These are phyloP conservation scores for Leptura quadrifasciata DNA, from an alignment of 2,888 invertebrate genomes.

Conservation along the genomic window DNA sequence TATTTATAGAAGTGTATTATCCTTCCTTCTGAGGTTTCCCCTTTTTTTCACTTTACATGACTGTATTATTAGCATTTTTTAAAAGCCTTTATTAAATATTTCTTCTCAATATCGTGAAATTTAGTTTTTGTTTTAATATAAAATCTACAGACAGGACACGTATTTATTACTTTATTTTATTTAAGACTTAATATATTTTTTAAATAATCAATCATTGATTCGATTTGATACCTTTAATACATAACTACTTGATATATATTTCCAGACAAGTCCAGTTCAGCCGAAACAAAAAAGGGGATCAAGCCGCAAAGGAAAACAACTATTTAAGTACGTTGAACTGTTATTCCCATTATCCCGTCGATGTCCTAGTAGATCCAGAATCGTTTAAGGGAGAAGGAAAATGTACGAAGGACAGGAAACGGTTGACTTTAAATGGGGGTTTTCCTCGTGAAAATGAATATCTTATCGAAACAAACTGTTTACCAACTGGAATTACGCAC, in stretches of 20 bases:
- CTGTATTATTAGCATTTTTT: too few species aligned
- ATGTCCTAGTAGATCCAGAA: constrained; percentile 26
- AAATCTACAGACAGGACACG: too few species aligned
- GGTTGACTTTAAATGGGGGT: constrained; percentile 49
- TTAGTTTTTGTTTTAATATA: too few species aligned
- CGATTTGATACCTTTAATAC: too few species aligned
- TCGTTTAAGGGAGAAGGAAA: constrained; percentile 46
- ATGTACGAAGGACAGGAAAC: constrained; percentile 50
- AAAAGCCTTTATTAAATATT: too few species aligned
- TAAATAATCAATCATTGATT: too few species aligned
- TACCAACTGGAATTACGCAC: constrained; percentile 28
- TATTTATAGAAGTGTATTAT: too few species aligned
- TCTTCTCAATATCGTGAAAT: too few species aligned
- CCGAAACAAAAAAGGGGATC: constrained; percentile 39
- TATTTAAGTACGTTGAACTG: constrained; percentile 47
- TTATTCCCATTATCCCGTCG: constrained; percentile 32
- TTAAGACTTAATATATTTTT: not conserved
- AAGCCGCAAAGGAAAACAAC: constrained; percentile 41
- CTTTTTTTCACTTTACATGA: too few species aligned
- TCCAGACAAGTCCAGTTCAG: constrained; percentile 38
- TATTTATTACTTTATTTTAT: not conserved
- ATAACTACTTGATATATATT: not conserved
- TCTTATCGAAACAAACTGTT: constrained; percentile 51
- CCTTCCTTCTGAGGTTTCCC: too few species aligned
- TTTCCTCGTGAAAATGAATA: constrained; percentile 49